Conservation (phyloP, 2,113 vertebrate genomes). For the Anhinga rufa region DNA sequence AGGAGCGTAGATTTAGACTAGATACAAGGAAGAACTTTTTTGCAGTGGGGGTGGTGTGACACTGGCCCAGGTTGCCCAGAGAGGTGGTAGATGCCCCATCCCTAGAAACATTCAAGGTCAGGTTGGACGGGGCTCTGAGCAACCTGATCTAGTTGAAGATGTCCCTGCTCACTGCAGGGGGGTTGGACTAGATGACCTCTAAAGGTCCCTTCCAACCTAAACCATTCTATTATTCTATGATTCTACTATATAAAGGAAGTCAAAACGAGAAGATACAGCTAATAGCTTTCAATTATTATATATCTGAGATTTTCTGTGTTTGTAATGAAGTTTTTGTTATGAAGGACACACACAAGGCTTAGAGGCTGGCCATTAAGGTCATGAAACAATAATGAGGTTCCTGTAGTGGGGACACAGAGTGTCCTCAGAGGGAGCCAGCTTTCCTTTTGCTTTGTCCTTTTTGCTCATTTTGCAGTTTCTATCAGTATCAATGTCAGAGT, state of each 20-base stretch:
- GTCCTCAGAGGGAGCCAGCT: slow-evolving; percentile 17
- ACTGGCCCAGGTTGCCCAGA: too few relatives aligned
- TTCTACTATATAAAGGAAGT: not conserved
- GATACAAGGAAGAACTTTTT: too few relatives aligned
- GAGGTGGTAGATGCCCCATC: too few relatives aligned
- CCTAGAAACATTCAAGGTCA: too few relatives aligned
- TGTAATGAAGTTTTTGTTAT: not conserved
- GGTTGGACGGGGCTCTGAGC: too few relatives aligned
- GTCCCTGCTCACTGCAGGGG: too few relatives aligned
- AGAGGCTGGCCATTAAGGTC: slow-evolving; percentile 12
- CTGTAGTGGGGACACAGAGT: slow-evolving; percentile 17
- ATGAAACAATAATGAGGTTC: slow-evolving; percentile 59
- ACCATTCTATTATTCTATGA: too few relatives aligned
- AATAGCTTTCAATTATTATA: not conserved
- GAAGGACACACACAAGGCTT: not conserved
- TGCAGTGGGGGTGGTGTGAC: too few relatives aligned
- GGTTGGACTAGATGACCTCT: too few relatives aligned
- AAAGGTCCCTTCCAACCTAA: too few relatives aligned
- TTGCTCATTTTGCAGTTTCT: slow-evolving; percentile 29
- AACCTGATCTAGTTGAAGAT: too few relatives aligned
- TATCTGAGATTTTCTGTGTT: not conserved
- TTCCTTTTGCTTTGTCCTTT: slow-evolving; percentile 24
- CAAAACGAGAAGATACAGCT: not conserved
- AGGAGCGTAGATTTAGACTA: too few relatives aligned
- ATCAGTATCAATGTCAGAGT: slow-evolving; percentile 19